Evolutionary conservation across 2,888 invertebrate species (phyloP), one percentile per base, ranked within the genome.

Genomic region (Eupsilia transversa): DNA sequence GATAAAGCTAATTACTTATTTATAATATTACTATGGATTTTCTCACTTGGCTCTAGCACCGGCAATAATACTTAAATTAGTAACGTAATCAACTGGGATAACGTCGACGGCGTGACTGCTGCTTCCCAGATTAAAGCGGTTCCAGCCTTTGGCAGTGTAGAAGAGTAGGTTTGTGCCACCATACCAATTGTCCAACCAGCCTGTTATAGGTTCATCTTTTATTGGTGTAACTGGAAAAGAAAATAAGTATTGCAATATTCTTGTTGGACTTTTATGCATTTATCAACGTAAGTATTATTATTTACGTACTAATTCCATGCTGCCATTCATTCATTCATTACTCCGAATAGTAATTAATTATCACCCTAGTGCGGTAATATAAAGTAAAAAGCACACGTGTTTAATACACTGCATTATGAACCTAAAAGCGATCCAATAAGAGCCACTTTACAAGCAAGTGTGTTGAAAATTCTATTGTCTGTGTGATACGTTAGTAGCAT

Each of bases 131-230:
- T 98, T 97, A 60, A 98, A 97, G 79, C 98, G 97, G 92, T 97
- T 97, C 74, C 97, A 91, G 64, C 97, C 97, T 90, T 97, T 97
- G 74, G 97, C 97, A 41, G 97, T 96, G 63, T 97, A 97, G 77
- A 98, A 96, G 95, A 97, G 96, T 54, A 97, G 94, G 89, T 97
- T 97, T 70, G 98, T 98, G 23, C 97, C 98, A 43, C 99, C 99
- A 92, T 98, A 98, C 96, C 98, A 97, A 93, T 98, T 99, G 93
- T 99, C 99, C 79, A 99, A 97, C 99, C 99, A 99, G 66, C 98
- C 98, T 88, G 97, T 97, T 79, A 97, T 93, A 0, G 98, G 98
- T 89, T 98, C 98, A 74, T 97, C 96, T 88, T 97, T 95, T 27
- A 97, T 97, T 64, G 98, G 96, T 79, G 97, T 97, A 90, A 96